phyloP scores from a whole-genome alignment of 2,888 invertebrate genomes.

The Temnothorax rugatulus region DNA sequence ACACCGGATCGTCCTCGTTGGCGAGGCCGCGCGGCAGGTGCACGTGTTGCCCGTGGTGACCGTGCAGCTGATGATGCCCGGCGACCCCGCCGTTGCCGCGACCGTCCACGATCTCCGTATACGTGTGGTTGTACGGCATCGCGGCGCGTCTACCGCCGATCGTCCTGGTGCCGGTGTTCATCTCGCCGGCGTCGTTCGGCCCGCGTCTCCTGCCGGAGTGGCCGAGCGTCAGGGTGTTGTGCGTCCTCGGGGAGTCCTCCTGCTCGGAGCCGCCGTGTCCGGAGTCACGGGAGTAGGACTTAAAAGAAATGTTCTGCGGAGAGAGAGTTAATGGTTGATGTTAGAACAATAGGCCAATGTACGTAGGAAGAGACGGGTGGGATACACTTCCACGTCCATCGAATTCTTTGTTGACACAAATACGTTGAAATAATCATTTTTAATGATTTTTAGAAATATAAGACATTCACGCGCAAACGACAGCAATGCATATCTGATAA shows the following conservation, averaged over 20 bases:
- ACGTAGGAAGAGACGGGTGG: background rate
- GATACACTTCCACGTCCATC: constrained; percentile 5
- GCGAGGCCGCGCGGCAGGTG: constrained; percentile 84
- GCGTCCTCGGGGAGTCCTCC: constrained; percentile 90
- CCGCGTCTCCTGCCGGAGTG: constrained; percentile 76
- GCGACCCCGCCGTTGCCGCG: constrained; percentile 83
- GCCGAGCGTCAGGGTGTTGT: constrained; percentile 86
- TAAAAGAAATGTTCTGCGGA: constrained; percentile 94
- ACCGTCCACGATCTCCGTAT: constrained; percentile 91
- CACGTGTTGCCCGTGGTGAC: constrained; percentile 88
- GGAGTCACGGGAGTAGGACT: constrained; percentile 90
- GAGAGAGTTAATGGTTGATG: constrained; percentile 53
- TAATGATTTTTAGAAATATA: background rate
- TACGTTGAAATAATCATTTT: background rate
- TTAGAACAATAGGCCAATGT: constrained; percentile 6
- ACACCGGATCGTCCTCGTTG: constrained; percentile 91
- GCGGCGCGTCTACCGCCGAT: constrained; percentile 85
- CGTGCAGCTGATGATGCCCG: constrained; percentile 81
- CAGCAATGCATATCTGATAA: background rate
- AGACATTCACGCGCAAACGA: background rate
- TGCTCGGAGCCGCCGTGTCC: constrained; percentile 90
- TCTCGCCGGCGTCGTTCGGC: constrained; percentile 68
- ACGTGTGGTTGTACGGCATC: constrained; percentile 91
- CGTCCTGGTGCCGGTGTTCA: constrained; percentile 85
- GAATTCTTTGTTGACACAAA: background rate